A percentile compares a stretch with the other conserved stretches of the same genome.
Evolutionary conservation across 2,888 invertebrate genomes (phyloP).

Genomic region (Siphonodentalium dalli): DNA sequence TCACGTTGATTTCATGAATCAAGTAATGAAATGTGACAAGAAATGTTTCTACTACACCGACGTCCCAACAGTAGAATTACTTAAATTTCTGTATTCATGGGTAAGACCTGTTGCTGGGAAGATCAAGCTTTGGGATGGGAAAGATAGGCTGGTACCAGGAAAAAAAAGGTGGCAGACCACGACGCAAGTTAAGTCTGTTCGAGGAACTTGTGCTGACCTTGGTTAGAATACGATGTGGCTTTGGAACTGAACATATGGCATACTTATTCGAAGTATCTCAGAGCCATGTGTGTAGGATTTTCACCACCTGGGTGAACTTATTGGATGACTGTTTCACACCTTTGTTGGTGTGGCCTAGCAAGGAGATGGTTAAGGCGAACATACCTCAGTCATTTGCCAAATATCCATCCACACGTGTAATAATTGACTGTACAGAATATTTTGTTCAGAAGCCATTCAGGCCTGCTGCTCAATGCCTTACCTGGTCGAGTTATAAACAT

Average conservation of each 20-base stretch:
- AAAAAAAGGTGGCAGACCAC: background rate
- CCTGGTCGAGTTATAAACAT: no score
- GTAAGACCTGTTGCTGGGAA: background rate
- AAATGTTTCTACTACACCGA: slow-evolving; percentile 2
- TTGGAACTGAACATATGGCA: background rate
- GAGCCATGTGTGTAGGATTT: background rate
- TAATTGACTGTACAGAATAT: background rate
- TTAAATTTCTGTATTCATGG: slow-evolving; percentile 2
- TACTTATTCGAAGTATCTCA: slow-evolving; percentile 4
- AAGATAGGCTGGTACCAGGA: background rate
- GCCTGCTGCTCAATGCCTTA: no score
- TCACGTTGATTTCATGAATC: no score
- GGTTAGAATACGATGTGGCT: background rate
- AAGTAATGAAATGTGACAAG: no score
- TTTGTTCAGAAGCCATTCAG: no score
- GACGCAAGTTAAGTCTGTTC: slow-evolving; percentile 3
- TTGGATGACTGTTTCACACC: slow-evolving; percentile 7
- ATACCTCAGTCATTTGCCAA: slow-evolving; percentile 7
- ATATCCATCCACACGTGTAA: slow-evolving; percentile 6
- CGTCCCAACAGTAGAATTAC: background rate
- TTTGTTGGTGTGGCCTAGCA: slow-evolving; percentile 12
- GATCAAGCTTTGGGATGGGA: slow-evolving; percentile 3
- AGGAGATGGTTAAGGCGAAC: background rate
- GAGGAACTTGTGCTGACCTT: background rate
- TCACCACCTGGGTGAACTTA: slow-evolving; percentile 13